phyloP scores from a whole-genome alignment of 2,113 vertebrate species.

The Aptenodytes patagonicus region DNA sequence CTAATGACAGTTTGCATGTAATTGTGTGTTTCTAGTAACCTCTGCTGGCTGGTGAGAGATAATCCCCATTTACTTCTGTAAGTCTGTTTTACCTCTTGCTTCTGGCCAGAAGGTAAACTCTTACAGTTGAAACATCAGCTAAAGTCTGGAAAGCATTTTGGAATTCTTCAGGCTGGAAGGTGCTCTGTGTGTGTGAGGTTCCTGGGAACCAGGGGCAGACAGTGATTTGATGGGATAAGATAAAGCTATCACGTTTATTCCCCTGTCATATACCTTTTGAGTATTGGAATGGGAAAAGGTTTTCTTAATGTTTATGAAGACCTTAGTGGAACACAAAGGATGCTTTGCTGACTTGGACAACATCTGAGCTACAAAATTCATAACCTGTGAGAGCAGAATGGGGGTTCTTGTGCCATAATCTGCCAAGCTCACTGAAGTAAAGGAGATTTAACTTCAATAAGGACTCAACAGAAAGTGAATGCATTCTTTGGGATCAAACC shows the following conservation, averaged over 20 bases:
- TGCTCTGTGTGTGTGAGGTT: background rate
- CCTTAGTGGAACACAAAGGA: background rate
- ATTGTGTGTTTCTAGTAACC: constrained; percentile 34
- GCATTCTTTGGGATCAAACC: background rate
- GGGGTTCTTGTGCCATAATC: background rate
- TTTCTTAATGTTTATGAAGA: background rate
- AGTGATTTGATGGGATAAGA: background rate
- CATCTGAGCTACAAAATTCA: background rate
- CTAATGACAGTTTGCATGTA: background rate
- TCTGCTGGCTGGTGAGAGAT: constrained; percentile 13
- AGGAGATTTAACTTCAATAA: background rate
- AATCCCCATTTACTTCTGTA: background rate
- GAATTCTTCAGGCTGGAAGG: background rate
- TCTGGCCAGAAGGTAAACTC: background rate
- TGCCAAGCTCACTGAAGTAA: background rate
- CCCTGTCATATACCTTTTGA: background rate
- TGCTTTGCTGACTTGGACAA: background rate
- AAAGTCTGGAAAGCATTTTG: background rate
- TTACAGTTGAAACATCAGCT: background rate
- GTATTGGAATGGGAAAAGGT: background rate
- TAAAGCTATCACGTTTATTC: background rate
- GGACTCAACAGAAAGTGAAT: background rate
- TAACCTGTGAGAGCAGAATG: background rate
- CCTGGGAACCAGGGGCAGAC: background rate
- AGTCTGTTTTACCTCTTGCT: background rate